phyloP scores from a whole-genome alignment of 2,113 vertebrate genomes.

The Macquaria australasica region DNA sequence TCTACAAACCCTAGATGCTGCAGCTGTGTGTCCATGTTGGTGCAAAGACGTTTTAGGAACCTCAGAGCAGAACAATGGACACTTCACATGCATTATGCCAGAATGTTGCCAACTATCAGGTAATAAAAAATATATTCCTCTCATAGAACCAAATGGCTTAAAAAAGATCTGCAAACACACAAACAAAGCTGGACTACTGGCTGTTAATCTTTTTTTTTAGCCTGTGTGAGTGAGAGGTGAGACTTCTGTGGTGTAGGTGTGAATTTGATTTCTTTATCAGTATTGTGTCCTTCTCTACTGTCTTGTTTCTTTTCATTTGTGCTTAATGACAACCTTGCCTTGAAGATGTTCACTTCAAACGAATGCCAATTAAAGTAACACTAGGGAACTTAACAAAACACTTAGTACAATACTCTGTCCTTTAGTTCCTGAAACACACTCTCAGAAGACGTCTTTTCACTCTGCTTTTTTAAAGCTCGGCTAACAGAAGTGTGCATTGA shows the following conservation, averaged over 20 bases:
- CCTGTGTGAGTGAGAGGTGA: slow-evolving; percentile 40
- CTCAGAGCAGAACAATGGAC: slow-evolving; percentile 36
- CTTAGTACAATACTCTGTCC: slow-evolving; percentile 69
- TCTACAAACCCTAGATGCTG: slow-evolving; percentile 82
- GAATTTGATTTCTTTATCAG: slow-evolving; percentile 33
- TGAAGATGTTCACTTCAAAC: slow-evolving; percentile 73
- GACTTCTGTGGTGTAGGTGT: slow-evolving; percentile 26
- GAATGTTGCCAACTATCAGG: slow-evolving; percentile 68
- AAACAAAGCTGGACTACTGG: slow-evolving; percentile 57
- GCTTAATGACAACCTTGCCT: slow-evolving; percentile 71
- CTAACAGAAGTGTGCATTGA: slow-evolving; percentile 28
- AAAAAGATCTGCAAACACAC: slow-evolving; percentile 39
- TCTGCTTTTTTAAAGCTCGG: slow-evolving; percentile 39
- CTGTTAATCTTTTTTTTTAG: slow-evolving; percentile 45
- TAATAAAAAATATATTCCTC: slow-evolving; percentile 43
- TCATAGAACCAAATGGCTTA: slow-evolving; percentile 65
- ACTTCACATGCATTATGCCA: slow-evolving; percentile 29
- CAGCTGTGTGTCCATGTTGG: slow-evolving; percentile 65
- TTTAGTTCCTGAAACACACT: slow-evolving; percentile 63
- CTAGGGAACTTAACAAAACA: slow-evolving; percentile 62
- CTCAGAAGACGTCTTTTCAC: slow-evolving; percentile 36
- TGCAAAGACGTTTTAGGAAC: slow-evolving; percentile 14
- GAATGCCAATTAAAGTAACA: slow-evolving; percentile 55
- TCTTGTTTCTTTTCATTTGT: slow-evolving; percentile 55
- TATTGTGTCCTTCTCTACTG: slow-evolving; percentile 55